Base-by-base conservation (phyloP, 2,888 invertebrate genomes). In the Erynnis tages region DNA sequence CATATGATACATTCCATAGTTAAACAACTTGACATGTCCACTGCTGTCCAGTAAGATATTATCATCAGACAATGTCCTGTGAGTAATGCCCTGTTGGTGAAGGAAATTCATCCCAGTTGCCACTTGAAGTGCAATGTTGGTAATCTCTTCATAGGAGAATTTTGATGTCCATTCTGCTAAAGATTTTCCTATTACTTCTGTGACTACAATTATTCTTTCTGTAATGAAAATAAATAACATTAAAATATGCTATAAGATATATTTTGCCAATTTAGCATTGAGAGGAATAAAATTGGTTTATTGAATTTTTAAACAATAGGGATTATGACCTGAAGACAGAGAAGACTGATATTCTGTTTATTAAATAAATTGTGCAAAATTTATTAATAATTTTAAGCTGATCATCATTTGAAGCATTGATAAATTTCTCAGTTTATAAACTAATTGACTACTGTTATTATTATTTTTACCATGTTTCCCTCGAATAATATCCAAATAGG, bases 1-100 rank as follows among this genome's bases (percentile, higher is more conserved):
- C 95, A 98, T 97, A 66, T 95, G 93, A 79, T 94, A 97, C 62
- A 98, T 83, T n/a, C 98, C 98, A 90, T 96, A 98, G 80, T 97
- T 97, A 66, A 96, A 96, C 25, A 99, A 78, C 73, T 98, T 97
- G 0, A 96, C 93, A 71, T 93, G 91, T 30, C 93, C 93, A 69
- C 92, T 86, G 35, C 88, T 88, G 70, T 95, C 94, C 27, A 97
- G 72, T 8, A 97, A 84, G 63, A 98, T 94, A 79, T 96, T 97
- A 64, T 95, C 94, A 44, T 95, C 93, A 54, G 94, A 93, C 54
- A 98, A 82, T 73, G 95, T 95, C 60, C 96, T 92, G 71, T 96
- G 95, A 1, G 94, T 93, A 48, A 98, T 91, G 49, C 93, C 92
- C 59, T 93, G 90, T 4, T 87, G 68, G 72, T 97, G 95, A 13